phyloP scores from a whole-genome alignment of 2,113 vertebrate genomes.

The Colinus virginianus region DNA sequence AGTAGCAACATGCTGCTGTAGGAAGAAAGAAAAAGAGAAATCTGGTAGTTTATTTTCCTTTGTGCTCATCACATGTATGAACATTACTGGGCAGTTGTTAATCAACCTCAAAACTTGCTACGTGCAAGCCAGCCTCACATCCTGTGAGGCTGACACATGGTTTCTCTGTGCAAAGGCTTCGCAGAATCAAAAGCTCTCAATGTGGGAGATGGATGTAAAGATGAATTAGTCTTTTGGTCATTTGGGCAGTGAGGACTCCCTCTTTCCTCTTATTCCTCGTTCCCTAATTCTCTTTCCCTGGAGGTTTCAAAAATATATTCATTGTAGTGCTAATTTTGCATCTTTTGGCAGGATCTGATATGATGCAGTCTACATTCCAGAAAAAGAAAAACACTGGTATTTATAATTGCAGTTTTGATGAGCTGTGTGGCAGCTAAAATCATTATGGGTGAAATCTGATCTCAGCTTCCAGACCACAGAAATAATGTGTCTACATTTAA shows the following conservation, averaged over 20 bases:
- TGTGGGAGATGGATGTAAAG: neutral
- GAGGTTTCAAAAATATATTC: slow-evolving; percentile 25
- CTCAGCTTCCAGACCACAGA: slow-evolving; percentile 57
- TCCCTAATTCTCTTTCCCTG: slow-evolving; percentile 34
- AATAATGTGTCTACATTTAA: slow-evolving; percentile 69
- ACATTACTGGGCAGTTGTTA: neutral
- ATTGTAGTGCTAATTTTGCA: slow-evolving; percentile 19
- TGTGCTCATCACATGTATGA: neutral
- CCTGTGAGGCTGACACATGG: neutral
- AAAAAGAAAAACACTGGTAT: slow-evolving; percentile 55
- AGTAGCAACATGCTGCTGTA: neutral
- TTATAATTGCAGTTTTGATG: slow-evolving; percentile 66
- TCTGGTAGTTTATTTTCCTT: neutral
- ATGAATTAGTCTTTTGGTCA: slow-evolving; percentile 23
- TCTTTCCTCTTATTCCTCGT: slow-evolving; percentile 18
- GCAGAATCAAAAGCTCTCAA: neutral
- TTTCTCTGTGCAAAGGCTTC: neutral
- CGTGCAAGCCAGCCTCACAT: neutral
- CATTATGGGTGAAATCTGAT: slow-evolving; percentile 62
- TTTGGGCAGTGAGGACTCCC: neutral
- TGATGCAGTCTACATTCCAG: slow-evolving; percentile 54
- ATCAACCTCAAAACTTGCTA: neutral
- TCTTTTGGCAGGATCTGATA: slow-evolving; percentile 49
- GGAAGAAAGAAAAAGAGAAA: neutral
- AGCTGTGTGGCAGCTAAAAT: slow-evolving; percentile 68